Percentiles rank a stretch among this genome's conserved stretches.
Conservation (phyloP, 1,140 invertebrate genomes). For the Bicyclus anynana region DNA sequence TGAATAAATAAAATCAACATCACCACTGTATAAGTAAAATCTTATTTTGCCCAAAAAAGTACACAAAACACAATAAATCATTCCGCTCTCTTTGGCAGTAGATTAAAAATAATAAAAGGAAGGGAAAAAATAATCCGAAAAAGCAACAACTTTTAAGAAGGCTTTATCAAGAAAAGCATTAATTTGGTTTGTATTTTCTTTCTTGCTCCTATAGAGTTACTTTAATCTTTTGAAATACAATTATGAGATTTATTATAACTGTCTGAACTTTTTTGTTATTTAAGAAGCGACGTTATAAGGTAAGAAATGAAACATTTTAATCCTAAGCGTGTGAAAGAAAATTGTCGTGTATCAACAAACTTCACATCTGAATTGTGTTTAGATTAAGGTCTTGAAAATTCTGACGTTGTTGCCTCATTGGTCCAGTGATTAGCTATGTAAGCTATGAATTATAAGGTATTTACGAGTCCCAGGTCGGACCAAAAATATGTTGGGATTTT, state of each 20-base stretch:
- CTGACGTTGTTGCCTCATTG: too few relatives aligned
- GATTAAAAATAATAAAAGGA: constrained; percentile 6
- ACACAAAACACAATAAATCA: neutral
- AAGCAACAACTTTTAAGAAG: constrained; percentile 5
- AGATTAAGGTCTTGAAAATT: too few relatives aligned
- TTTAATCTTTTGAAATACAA: constrained; percentile 6
- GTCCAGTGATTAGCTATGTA: too few relatives aligned
- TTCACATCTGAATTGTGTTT: too few relatives aligned
- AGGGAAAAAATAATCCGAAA: neutral
- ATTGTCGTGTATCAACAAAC: too few relatives aligned
- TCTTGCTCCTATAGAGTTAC: neutral
- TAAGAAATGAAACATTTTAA: neutral
- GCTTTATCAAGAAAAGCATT: constrained; percentile 5
- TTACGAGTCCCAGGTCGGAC: too few relatives aligned
- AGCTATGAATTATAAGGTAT: too few relatives aligned
- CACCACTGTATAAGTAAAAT: too few relatives aligned
- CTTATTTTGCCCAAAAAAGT: too few relatives aligned
- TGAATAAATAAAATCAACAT: too few relatives aligned
- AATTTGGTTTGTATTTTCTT: constrained; percentile 1
- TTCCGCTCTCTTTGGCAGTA: neutral
- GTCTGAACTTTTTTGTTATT: neutral
- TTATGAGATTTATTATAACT: constrained; percentile 5
- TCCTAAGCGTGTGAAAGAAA: neutral
- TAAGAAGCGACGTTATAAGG: neutral
- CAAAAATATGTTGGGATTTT: too few relatives aligned